Evolutionary conservation across 2,113 vertebrate species (phyloP), one percentile per base, ranked within the genome.

Genomic region (Tretioscincus oriximinensis): DNA sequence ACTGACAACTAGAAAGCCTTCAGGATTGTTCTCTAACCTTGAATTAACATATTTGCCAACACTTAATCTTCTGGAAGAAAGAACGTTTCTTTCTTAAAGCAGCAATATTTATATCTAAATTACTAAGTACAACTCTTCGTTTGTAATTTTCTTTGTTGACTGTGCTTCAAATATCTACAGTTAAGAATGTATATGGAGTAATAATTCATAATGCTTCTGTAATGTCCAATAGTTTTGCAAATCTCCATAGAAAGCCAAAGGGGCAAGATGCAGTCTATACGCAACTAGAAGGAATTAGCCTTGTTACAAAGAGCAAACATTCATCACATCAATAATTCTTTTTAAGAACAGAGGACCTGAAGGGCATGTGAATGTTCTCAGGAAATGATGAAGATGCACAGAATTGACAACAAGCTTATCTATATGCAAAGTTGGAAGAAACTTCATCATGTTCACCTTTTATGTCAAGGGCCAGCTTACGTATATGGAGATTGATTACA

Each of bases 51-150:
- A 58, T 63, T 85, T 5, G 69, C 2, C 0, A 1, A 31, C 72
- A 78, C 63, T 66, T 71, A 70, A 74, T 22, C 3, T 73, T 81
- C 71, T 72, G n/a, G 54, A 84, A 78, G 63, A 31, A 61, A 85
- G 83, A 28, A 18, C 0, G 16, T 61, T 26, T 61, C 60, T 88
- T 26, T 7, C 70, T 4, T 72, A 67, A 82, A 28, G 73, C 1
- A 82, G 14, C n/a, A 81, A 61, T 24, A 58, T 26, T 18, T 1
- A 54, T 3, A 41, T 3, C 21, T 61, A 75, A 76, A 29, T 81
- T 65, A 68, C 64, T 65, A 1, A 65, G 31, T 74, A 10, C 0
- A 0, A 10, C 14, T 6, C 1, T 41, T 54, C 29, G 67, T 29
- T 83, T 0, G 60, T 12, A 65, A 77, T 60, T 73, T 65, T 41